Base-by-base conservation (phyloP, 2,113 vertebrate species). In the Pseudolaguvia tuberculata region DNA sequence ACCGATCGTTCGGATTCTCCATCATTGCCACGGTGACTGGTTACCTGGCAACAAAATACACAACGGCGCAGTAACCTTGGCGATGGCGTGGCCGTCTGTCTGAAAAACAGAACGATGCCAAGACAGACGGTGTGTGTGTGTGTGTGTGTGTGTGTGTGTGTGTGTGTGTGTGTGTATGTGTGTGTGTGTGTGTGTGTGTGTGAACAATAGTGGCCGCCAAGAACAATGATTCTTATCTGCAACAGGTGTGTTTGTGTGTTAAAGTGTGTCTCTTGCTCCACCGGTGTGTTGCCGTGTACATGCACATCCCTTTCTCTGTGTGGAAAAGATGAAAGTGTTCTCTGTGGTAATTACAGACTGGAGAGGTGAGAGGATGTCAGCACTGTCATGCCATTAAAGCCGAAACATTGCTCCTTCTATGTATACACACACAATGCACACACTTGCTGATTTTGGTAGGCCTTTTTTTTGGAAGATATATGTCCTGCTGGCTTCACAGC, bases 21-120 rank as follows among this genome's bases (percentile, higher is more conserved):
- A 89, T 91, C 88, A 89, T 87, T 70, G 81, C 88, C 87, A 87
- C 85, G 55, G 85, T 83, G 85, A 91, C 88, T 77, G 80, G 82
- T 81, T 82, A 80, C 83, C 78, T 84, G 81, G 84, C 82, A 84
- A 85, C 84, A 69, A 74, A 76, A 77, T 82, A 84, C 78, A 85
- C 84, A 85, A 85, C 81, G 77, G 77, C 31, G 63, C 47, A 25
- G 83, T 84, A 80, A 80, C 83, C 83, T 80, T 84, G 81, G 63
- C 75, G 68, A 80, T 78, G 62, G 76, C 51, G 52, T 82, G 68
- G 77, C 61, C 65, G 71, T 74, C 73, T 73, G 81, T 82, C 80
- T 82, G 73, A 70, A 55, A n/a, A 59, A 61, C 55, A 76, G 51
- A 73, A 77, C 48, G 65, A 65, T 55, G 57, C 76, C 53, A 61